Conservation (phyloP, 2,113 vertebrate genomes). For the Procavia capensis region DNA sequence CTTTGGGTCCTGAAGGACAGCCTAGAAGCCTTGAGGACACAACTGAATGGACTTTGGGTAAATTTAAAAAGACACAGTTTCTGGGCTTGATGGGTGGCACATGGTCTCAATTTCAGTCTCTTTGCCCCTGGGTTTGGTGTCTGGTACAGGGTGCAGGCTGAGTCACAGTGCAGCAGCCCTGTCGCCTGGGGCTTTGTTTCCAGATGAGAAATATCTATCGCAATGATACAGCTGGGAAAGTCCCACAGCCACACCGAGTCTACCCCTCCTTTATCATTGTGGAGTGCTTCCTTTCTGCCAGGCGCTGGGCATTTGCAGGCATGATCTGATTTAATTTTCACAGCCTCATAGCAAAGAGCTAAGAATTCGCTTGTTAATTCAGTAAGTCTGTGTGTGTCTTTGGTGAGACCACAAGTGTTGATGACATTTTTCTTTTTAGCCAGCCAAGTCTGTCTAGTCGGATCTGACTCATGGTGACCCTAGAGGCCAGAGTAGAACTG, state of each 20-base stretch:
- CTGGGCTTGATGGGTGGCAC: neutral
- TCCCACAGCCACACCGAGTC: accelerated
- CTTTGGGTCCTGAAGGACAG: neutral
- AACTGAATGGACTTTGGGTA: neutral
- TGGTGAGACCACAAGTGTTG: neutral
- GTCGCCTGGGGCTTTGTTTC: neutral
- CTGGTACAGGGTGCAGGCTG: neutral
- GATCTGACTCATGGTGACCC: too few relatives aligned
- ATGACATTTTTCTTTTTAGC: neutral
- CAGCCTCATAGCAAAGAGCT: neutral
- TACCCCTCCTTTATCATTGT: neutral
- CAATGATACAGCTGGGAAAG: neutral
- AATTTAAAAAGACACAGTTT: neutral
- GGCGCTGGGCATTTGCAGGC: neutral
- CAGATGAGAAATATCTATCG: neutral
- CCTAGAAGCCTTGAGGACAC: neutral
- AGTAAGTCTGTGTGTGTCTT: neutral
- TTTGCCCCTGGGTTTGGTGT: too few relatives aligned
- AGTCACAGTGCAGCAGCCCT: neutral
- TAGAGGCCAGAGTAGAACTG: too few relatives aligned
- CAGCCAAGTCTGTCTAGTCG: too few relatives aligned
- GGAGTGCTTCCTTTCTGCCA: neutral
- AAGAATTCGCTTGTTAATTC: neutral
- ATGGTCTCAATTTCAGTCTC: neutral
- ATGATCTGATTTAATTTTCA: neutral